Base-by-base conservation (phyloP, 35 echinoderm and acorn worm genomes). In the Apostichopus japonicus region DNA sequence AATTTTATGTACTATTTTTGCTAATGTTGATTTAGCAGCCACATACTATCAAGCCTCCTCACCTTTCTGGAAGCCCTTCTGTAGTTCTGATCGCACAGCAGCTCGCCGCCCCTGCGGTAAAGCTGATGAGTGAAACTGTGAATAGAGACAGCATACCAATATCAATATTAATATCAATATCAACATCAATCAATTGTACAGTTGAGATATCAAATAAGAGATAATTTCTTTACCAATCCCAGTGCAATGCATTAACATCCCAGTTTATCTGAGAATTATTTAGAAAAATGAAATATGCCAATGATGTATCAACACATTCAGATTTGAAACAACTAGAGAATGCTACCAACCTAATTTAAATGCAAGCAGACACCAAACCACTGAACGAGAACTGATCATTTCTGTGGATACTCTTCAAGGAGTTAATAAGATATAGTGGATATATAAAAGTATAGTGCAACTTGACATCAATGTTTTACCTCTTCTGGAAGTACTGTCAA, bases 401-500 rank as follows among this genome's bases (percentile, higher is more conserved):
- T 9, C 57, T 59, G 11, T 59, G 11, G 57, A 59, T 9, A 13
- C 57, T 59, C 6, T 13, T 13, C 8, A 61, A 61, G 57, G 57
- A 13, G 7, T 13, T 61, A 0, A 61, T 10, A 61, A 11, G 7
- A 8, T 13, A 13, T 61, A 61, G 57, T 61, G 13, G 57, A 61
- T 10, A 61, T 61, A 8, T 61, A 61, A 61, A 13, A 61, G 57
- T 13, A 11, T 61, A 13, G 7, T 61, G 7, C 13, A 10, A 61
- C 57, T 61, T 61, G 57, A 52, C 11, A 82, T 8, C 22, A 82
- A 82, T 57, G 9, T n/a, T 84, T 93, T 92, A 98, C 97, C 87
- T 98, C 97, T 87, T 98, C 97, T 56, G 97, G 97, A 16, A 98
- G 90, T 8, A 98, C 97, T 86, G 97, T 98, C 6, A 98, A 83